These are phyloP conservation scores for Macrotus californicus DNA, from an alignment of 2,113 vertebrate species.

Conservation along the genomic window DNA sequence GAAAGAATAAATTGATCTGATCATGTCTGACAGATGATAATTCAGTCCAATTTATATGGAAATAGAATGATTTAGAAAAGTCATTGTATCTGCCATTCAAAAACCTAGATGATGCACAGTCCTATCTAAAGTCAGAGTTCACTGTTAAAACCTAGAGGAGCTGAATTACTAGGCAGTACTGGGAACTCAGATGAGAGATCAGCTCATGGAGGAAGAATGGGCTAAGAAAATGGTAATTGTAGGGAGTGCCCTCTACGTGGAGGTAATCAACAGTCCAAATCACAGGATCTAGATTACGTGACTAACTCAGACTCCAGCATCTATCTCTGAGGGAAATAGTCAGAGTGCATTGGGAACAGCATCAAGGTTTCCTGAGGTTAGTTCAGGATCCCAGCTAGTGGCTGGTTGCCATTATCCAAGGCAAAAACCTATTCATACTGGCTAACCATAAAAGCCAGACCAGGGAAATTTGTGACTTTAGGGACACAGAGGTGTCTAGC, in stretches of 20 bases:
- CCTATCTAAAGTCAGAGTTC: not conserved
- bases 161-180: not conserved
- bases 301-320: not conserved
- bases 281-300: not conserved
- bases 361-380: not conserved
- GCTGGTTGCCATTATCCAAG: not conserved
- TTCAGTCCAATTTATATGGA: not conserved
- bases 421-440: not conserved
- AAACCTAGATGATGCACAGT: not conserved
- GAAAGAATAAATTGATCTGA: not conserved
- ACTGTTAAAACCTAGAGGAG: not conserved
- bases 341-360: not conserved
- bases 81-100: not conserved
- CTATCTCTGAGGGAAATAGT: not conserved
- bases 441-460: not conserved
- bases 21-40: not conserved
- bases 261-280: not conserved
- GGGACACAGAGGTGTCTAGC: not conserved
- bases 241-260: not conserved
- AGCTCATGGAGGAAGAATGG: not conserved
- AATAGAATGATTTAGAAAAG: not conserved
- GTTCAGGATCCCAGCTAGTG: not conserved
- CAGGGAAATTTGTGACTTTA: not conserved
- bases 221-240: not conserved
- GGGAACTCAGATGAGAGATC: not conserved